Evolutionary conservation across 2,888 invertebrate genomes (phyloP).

Genomic region (Amaurobius ferox): DNA sequence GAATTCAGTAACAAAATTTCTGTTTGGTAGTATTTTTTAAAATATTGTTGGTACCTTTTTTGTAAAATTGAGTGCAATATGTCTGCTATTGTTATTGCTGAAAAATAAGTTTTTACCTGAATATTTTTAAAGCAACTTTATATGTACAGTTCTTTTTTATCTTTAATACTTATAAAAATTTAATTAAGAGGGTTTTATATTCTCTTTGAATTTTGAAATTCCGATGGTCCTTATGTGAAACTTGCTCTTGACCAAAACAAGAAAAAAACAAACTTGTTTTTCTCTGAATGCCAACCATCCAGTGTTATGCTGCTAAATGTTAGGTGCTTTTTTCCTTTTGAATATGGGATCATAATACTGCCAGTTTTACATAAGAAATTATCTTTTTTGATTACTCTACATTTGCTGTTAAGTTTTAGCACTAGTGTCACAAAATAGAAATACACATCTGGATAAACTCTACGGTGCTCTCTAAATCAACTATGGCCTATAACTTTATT

Average conservation of each 20-base stretch:
- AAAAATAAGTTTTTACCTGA: too few species aligned
- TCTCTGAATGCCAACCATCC: constrained; percentile 41
- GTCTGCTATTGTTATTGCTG: too few species aligned
- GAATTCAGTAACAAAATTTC: too few species aligned
- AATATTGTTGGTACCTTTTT: too few species aligned
- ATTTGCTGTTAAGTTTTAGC: constrained; percentile 65
- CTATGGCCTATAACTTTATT: constrained; percentile 59
- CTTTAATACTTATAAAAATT: too few species aligned
- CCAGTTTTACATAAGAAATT: constrained; percentile 59
- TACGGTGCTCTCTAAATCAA: constrained; percentile 68
- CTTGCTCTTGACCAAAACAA: constrained; percentile 46
- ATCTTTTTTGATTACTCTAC: constrained; percentile 43
- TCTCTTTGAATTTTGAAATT: not conserved
- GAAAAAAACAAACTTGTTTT: constrained; percentile 24
- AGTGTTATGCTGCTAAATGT: constrained; percentile 43
- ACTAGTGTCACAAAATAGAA: constrained; percentile 45
- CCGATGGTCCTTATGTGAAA: constrained; percentile 8
- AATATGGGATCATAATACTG: constrained; percentile 60
- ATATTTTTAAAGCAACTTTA: too few species aligned
- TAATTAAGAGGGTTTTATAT: too few species aligned
- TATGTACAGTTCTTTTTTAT: too few species aligned
- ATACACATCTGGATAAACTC: constrained; percentile 60
- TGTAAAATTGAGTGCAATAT: too few species aligned
- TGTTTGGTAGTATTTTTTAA: too few species aligned
- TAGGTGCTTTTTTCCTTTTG: constrained; percentile 59